These are phyloP conservation scores for Meta bourneti DNA, from an alignment of 2,888 invertebrate species.

Conservation along the genomic window DNA sequence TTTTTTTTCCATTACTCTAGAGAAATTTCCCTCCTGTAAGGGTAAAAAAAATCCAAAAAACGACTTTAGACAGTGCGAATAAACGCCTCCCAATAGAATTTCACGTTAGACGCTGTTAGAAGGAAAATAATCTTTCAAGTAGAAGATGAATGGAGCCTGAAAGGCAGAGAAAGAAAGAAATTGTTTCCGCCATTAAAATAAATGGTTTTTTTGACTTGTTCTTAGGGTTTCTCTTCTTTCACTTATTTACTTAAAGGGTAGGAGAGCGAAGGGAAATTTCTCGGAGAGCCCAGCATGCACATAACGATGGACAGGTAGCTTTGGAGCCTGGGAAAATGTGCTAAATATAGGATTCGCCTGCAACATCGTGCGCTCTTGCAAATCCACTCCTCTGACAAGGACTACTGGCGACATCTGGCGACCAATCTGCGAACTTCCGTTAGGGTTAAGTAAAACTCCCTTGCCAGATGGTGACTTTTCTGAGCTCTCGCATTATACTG, in stretches of 20 bases:
- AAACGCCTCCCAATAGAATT: neutral
- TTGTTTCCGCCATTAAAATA: slow-evolving; percentile 41
- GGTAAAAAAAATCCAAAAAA: neutral
- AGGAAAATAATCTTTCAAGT: slow-evolving; percentile 26
- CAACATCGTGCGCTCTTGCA: slow-evolving; percentile 41
- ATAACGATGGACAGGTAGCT: slow-evolving; percentile 19
- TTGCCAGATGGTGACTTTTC: too few relatives aligned
- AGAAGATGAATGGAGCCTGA: slow-evolving; percentile 10
- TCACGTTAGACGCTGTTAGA: neutral
- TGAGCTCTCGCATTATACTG: too few relatives aligned
- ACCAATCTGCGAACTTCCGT: neutral
- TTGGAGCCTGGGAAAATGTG: slow-evolving; percentile 70
- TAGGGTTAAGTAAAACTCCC: too few relatives aligned
- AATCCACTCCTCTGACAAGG: neutral
- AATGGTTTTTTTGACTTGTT: slow-evolving; percentile 1
- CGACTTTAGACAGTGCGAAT: neutral
- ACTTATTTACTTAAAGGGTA: neutral
- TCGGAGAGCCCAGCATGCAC: neutral
- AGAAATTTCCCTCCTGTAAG: neutral
- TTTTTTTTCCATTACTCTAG: neutral
- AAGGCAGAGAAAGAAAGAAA: slow-evolving; percentile 10
- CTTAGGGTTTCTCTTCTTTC: neutral
- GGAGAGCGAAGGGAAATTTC: neutral
- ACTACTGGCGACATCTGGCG: slow-evolving; percentile 36
- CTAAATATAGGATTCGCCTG: slow-evolving; percentile 69